Base-by-base conservation (phyloP, 2,797 vertebrate genomes). In the Podarcis siculus region DNA sequence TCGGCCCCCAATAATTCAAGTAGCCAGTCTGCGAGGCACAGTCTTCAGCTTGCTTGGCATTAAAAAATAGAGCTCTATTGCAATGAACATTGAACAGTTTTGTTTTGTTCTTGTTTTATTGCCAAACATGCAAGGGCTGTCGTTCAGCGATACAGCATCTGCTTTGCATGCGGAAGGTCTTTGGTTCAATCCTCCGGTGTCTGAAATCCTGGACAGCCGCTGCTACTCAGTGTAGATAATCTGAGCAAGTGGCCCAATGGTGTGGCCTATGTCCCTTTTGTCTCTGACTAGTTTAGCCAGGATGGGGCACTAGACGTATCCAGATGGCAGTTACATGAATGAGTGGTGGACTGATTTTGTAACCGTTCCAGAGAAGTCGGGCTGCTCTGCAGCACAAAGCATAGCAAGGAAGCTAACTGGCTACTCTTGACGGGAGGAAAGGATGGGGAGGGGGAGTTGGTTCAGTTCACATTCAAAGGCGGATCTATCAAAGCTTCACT, bases 1-100 rank as follows among this genome's bases (percentile, higher is more conserved):
- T 30, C 12, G 3, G 61, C 72, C 78, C 78, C 90, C 86, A 82
- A 88, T 91, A 81, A 87, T 91, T 84, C 64, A 84, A 90, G 93
- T 88, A 94, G 83, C 67, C 23, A 76, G 23, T 77, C 30, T 92
- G 87, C 55, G n/a, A 3, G 69, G n/a, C 0, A 0, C 76, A 37
- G 5, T 76, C 87, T 72, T 58, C 71, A 3, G 23, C 64, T 79
- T 71, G 30, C 80, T 83, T 90, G 32, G 89, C 76, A n/a, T 39
- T 79, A 82, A 17, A 85, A 85, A 64, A 67, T 82, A 86, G 69
- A 27, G 89, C 1, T 83, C 45, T 85, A 76, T 94, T 90, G 79
- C 90, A 77, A 94, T 89, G 30, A 91, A 27, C 37, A 35, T 30
- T 67, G 1, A 61, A 64, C 25, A 75, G n/a, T 12, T 39, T 23